Conservation (phyloP, 2,888 invertebrate species). For the Cerastoderma edule region DNA sequence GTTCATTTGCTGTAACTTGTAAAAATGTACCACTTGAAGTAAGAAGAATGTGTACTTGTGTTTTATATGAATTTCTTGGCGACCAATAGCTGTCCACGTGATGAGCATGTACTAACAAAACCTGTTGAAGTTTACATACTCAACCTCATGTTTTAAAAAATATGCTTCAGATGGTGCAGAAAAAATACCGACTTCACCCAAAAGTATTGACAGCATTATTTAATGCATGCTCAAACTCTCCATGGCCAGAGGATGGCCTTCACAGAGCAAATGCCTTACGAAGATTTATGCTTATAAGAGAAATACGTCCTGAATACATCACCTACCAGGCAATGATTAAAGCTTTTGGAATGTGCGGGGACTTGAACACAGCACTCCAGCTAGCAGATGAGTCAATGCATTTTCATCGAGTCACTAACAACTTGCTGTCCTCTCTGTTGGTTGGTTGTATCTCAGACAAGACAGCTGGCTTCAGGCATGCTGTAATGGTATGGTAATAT, state of each 20-base stretch:
- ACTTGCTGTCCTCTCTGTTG: constrained; percentile 91
- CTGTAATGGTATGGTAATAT: constrained; percentile 86
- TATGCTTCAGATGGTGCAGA: constrained; percentile 90
- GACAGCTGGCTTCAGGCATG: constrained; percentile 91
- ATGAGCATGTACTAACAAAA: too few relatives aligned
- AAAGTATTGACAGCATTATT: constrained; percentile 94
- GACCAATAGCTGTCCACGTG: too few relatives aligned
- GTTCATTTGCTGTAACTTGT: too few relatives aligned
- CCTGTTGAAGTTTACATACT: too few relatives aligned
- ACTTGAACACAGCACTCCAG: constrained; percentile 90
- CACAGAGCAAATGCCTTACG: constrained; percentile 88
- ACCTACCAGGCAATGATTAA: constrained; percentile 96
- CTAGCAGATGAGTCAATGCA: constrained; percentile 92
- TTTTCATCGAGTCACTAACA: constrained; percentile 85
- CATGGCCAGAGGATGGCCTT: constrained; percentile 88
- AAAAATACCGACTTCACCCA: constrained; percentile 88
- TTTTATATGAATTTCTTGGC: too few relatives aligned
- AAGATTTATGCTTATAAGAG: constrained; percentile 89
- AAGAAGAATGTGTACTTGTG: too few relatives aligned
- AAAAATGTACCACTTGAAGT: too few relatives aligned
- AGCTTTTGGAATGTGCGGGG: constrained; percentile 93
- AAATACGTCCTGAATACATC: constrained; percentile 88
- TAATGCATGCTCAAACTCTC: constrained; percentile 94
- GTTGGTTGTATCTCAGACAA: constrained; percentile 93
- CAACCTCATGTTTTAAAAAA: too few relatives aligned